A percentile compares a stretch with the other conserved stretches of the same genome.
Conservation (phyloP, 2,888 invertebrate genomes). For the Trachelus stipa region DNA sequence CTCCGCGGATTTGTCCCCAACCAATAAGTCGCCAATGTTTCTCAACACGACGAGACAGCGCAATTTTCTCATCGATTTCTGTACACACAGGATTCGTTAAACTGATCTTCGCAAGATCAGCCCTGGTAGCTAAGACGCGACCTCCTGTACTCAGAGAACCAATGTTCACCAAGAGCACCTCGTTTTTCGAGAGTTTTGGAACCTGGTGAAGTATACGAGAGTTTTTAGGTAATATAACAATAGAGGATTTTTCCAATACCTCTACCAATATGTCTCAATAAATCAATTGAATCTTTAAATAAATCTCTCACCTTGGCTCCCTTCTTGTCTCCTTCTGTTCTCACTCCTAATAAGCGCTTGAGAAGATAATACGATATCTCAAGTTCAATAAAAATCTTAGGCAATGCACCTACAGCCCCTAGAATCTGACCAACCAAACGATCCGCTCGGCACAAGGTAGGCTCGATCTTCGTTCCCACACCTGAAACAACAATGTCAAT, state of each 20-base stretch:
- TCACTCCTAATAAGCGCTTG: constrained; percentile 94
- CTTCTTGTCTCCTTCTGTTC: constrained; percentile 99
- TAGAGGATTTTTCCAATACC: background rate
- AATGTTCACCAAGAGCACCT: constrained; percentile 97
- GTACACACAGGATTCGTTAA: constrained; percentile 99
- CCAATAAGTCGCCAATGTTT: constrained; percentile 99
- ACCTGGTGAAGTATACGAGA: constrained; percentile 67
- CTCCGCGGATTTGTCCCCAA: constrained; percentile 99
- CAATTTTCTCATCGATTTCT: constrained; percentile 98
- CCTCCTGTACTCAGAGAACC: constrained; percentile 99
- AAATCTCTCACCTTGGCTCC: constrained; percentile 83
- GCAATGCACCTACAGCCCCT: constrained; percentile 96
- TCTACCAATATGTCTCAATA: constrained; percentile 3
- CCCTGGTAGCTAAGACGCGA: constrained; percentile 92
- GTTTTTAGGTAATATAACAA: constrained; percentile 12
- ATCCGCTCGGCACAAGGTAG: constrained; percentile 98
- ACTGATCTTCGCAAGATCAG: constrained; percentile 97
- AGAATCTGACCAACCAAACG: constrained; percentile 94
- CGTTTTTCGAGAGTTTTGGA: constrained; percentile 89
- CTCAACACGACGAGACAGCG: constrained; percentile 97
- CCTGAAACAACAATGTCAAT: constrained; percentile 65
- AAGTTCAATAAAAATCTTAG: constrained; percentile 96
- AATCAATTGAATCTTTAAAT: constrained; percentile 2
- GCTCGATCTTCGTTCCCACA: constrained; percentile 99
- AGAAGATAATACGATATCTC: constrained; percentile 98